Evolutionary conservation across 2,113 vertebrate genomes (phyloP).

Genomic region (Phasianus colchicus): DNA sequence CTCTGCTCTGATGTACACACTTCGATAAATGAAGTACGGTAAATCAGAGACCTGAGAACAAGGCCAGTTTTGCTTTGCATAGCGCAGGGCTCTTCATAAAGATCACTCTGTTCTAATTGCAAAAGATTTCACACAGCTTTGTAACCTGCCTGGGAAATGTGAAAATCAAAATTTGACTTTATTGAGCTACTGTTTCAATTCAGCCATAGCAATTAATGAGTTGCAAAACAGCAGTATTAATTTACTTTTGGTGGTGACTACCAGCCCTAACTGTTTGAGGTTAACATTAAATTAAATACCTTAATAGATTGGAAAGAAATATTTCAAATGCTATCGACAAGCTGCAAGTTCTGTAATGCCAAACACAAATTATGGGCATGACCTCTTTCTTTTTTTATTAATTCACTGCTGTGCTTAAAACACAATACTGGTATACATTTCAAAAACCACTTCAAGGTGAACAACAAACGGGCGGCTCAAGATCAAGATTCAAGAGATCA

Average conservation of each 20-base stretch:
- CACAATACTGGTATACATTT: not conserved
- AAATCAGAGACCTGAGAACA: not conserved
- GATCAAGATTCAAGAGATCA: not conserved
- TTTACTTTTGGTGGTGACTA: constrained; percentile 47
- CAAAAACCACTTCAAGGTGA: not conserved
- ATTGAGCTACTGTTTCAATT: not conserved
- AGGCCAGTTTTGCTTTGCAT: not conserved
- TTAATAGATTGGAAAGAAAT: constrained; percentile 58
- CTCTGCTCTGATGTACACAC: not conserved
- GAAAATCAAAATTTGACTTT: not conserved
- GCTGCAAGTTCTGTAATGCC: constrained; percentile 31
- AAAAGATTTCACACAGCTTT: not conserved
- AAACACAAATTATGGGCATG: constrained; percentile 43
- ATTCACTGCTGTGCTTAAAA: constrained; percentile 1
- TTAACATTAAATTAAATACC: constrained; percentile 75
- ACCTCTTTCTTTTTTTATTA: constrained; percentile 63
- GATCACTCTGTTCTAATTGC: constrained; percentile 19
- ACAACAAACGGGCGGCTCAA: not conserved
- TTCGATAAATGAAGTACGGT: not conserved
- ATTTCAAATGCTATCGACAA: constrained; percentile 58
- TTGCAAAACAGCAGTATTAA: constrained; percentile 43
- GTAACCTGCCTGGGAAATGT: not conserved
- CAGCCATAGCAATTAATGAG: constrained; percentile 56
- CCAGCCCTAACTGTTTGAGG: constrained; percentile 51
- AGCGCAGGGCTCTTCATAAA: not conserved